phyloP scores from a whole-genome alignment of 2,113 vertebrate genomes.

The Addax nasomaculatus region DNA sequence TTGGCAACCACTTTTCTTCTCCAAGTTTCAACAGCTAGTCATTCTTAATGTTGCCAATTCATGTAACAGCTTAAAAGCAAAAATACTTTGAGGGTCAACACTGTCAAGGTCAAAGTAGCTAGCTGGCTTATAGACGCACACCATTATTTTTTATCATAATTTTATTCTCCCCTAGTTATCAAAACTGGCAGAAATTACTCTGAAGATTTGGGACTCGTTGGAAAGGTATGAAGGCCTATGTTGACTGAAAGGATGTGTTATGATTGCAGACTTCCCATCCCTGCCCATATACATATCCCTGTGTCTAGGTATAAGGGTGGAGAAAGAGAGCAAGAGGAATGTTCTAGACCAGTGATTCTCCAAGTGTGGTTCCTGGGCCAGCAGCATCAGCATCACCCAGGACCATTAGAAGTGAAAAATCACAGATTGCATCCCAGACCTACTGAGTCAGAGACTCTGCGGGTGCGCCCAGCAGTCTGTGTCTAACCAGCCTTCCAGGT shows the following conservation, averaged over 20 bases:
- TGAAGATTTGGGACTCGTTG: neutral
- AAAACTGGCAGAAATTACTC: neutral
- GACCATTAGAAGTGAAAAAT: neutral
- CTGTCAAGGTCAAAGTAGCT: neutral
- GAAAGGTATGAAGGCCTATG: neutral
- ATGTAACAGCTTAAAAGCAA: neutral
- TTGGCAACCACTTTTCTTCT: neutral
- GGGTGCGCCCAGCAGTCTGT: fast-evolving
- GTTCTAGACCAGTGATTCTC: neutral
- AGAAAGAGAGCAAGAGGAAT: neutral
- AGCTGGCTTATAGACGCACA: fast-evolving
- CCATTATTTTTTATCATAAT: neutral
- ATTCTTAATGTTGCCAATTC: neutral
- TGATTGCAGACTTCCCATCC: neutral
- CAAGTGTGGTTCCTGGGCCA: neutral
- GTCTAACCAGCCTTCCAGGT: neutral
- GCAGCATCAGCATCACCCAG: too few species aligned
- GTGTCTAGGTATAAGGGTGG: fast-evolving
- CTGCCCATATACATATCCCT: neutral
- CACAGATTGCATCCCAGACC: neutral
- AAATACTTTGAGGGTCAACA: neutral
- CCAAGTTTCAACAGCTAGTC: neutral
- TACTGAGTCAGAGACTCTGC: neutral
- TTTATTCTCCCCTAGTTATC: neutral
- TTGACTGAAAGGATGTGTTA: neutral